Evolutionary conservation across 2,113 vertebrate species (phyloP).

Genomic region (Scartelaos histophorus): DNA sequence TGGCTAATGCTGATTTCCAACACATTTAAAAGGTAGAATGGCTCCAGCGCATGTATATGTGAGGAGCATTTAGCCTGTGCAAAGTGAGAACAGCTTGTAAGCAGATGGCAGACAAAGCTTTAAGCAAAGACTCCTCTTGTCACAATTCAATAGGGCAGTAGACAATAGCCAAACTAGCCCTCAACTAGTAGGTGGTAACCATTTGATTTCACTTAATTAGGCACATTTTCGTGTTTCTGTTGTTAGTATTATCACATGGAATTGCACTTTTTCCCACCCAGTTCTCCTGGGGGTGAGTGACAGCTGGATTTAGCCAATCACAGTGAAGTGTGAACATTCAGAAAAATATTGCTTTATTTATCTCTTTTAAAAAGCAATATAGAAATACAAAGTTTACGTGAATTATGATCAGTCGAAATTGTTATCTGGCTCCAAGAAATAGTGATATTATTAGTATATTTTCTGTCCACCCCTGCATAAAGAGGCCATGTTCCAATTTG

Average conservation of each 20-base stretch:
- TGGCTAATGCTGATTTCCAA: constrained; percentile 29
- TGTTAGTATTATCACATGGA: not conserved
- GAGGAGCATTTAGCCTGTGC: constrained; percentile 33
- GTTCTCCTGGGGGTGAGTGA: not conserved
- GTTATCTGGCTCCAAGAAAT: no score
- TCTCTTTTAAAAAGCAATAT: no score
- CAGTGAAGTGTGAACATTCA: no score
- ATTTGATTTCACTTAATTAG: not conserved
- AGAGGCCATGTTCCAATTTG: not conserved
- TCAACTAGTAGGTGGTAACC: not conserved
- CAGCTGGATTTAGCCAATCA: no score
- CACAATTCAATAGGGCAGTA: constrained; percentile 25
- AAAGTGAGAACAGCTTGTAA: constrained; percentile 31
- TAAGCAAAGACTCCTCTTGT: constrained; percentile 28
- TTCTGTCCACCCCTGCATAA: no score
- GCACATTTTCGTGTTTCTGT: not conserved
- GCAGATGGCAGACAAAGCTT: constrained; percentile 45
- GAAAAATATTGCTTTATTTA: no score
- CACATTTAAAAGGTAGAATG: constrained; percentile 43
- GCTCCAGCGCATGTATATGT: constrained; percentile 23
- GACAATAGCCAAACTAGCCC: constrained; percentile 2
- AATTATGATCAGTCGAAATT: no score
- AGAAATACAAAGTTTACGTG: no score
- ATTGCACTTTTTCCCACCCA: not conserved
- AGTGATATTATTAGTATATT: no score